Percentiles rank a stretch among this genome's conserved stretches.
Conservation (phyloP, 2,888 invertebrate species). For the Tineola bisselliella region DNA sequence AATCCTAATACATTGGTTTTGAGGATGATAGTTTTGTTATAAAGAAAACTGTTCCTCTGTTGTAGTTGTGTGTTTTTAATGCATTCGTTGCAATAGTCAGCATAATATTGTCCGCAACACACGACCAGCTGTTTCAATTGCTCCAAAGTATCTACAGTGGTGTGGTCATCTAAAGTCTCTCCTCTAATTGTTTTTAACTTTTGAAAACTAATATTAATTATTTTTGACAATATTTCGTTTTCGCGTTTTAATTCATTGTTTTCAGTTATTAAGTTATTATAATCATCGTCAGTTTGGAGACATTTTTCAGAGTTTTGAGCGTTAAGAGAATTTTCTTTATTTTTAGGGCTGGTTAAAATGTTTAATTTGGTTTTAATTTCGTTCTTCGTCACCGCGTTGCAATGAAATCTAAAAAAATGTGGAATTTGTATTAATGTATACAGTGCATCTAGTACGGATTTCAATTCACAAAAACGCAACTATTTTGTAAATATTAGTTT, state of each 20-base stretch:
- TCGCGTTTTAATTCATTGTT: slow-evolving; percentile 23
- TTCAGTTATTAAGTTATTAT: not conserved
- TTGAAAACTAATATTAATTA: slow-evolving; percentile 34
- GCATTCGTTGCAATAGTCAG: slow-evolving; percentile 30
- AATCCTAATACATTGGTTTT: slow-evolving; percentile 27
- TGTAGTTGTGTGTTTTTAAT: slow-evolving; percentile 28
- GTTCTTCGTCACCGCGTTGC: not conserved
- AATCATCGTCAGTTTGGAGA: not conserved
- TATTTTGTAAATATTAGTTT: too few species aligned
- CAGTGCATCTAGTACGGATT: too few species aligned
- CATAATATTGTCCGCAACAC: slow-evolving; percentile 28
- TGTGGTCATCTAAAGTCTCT: slow-evolving; percentile 23
- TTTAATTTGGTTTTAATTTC: not conserved
- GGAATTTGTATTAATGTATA: too few species aligned
- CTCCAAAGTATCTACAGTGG: slow-evolving; percentile 24
- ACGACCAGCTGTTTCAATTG: slow-evolving; percentile 24
- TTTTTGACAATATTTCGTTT: slow-evolving; percentile 25
- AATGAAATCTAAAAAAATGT: not conserved
- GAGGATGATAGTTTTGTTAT: slow-evolving; percentile 33
- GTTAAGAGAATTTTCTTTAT: not conserved
- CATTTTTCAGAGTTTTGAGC: not conserved
- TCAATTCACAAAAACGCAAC: too few species aligned
- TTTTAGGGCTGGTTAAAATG: not conserved
- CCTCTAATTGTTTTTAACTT: slow-evolving; percentile 30
- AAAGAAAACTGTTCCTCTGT: slow-evolving; percentile 35